Evolutionary conservation across 2,888 invertebrate species (phyloP).

Genomic region (Tipula helvola): DNA sequence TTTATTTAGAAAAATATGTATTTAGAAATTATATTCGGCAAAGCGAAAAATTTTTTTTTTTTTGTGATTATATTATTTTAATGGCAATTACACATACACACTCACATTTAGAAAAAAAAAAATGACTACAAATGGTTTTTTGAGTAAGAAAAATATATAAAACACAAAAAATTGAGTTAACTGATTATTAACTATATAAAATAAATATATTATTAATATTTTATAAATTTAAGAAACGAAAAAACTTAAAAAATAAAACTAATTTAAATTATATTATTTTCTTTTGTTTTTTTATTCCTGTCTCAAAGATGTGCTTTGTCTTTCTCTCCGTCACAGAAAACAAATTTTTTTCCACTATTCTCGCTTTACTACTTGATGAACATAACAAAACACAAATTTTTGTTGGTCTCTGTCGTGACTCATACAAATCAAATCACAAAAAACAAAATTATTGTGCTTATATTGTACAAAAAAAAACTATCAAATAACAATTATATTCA

Average conservation of each 20-base stretch:
- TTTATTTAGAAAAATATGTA: not conserved
- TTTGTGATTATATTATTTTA: not conserved
- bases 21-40: not conserved
- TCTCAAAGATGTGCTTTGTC: slow-evolving; percentile 4
- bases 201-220: not conserved
- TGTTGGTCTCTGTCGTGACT: slow-evolving; percentile 5
- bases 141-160: not conserved
- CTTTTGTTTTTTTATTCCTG: not conserved
- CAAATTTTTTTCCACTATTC: slow-evolving; percentile 6
- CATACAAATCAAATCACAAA: slow-evolving; percentile 4
- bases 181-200: not conserved
- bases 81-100: not conserved
- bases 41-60: not conserved
- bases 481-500: slow-evolving; percentile 4
- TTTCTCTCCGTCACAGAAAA: slow-evolving; percentile 4
- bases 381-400: slow-evolving; percentile 8
- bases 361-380: slow-evolving; percentile 8
- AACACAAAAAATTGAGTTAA: not conserved
- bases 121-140: slow-evolving; percentile 4
- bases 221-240: not conserved
- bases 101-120: not conserved
- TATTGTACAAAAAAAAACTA: not conserved
- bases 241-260: slow-evolving; percentile 5
- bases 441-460: not conserved
- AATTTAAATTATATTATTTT: not conserved